Conservation (phyloP, 2,797 vertebrate genomes). For the Aplochiton taeniatus region DNA sequence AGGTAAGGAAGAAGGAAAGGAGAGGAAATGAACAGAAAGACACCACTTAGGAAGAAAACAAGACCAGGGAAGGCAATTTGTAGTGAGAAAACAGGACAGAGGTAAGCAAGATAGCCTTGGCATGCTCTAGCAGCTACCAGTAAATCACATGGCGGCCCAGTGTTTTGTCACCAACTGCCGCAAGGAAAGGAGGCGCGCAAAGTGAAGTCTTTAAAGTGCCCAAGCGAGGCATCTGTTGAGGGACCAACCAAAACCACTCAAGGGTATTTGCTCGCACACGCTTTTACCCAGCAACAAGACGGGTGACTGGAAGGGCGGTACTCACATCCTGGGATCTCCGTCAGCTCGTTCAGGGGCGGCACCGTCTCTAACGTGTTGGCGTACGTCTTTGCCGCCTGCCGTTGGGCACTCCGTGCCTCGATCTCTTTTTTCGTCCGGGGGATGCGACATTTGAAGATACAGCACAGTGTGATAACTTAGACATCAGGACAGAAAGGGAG, state of each 20-base stretch:
- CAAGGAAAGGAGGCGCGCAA: no score
- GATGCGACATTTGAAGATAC: constrained; percentile 97
- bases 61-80: constrained; percentile 12
- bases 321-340: constrained; percentile 88
- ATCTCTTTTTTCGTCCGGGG: constrained; percentile 96
- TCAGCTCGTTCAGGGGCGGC: constrained; percentile 89
- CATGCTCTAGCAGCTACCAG: no score
- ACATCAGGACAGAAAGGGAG: constrained; percentile 2
- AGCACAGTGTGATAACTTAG: constrained; percentile 94
- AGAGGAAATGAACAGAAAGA: constrained; percentile 1
- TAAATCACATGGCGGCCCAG: no score
- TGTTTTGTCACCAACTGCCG: no score
- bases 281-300: not conserved
- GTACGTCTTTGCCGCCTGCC: constrained; percentile 91
- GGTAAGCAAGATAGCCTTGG: not conserved
- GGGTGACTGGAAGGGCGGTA: constrained; percentile 8
- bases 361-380: constrained; percentile 93
- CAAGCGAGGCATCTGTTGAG: no score
- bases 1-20: constrained; percentile 46
- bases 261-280: no score
- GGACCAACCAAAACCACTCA: no score
- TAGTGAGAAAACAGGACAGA: not conserved
- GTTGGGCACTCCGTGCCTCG: constrained; percentile 87
- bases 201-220: no score
- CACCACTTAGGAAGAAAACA: not conserved